Percentiles rank a stretch among this genome's conserved stretches.
phyloP scores from a whole-genome alignment of 2,888 invertebrate genomes.

The Buathra laborator region DNA sequence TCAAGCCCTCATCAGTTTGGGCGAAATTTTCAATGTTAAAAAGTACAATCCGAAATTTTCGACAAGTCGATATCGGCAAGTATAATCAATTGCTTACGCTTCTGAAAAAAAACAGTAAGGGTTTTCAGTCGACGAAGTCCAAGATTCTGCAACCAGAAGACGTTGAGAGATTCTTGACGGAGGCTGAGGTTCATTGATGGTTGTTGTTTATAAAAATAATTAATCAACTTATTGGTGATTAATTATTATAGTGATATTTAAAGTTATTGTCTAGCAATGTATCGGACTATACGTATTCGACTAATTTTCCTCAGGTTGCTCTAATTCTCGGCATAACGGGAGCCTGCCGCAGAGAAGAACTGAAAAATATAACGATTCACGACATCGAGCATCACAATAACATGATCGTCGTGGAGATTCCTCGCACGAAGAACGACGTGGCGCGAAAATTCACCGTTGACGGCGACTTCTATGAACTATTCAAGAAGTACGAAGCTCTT shows the following conservation, averaged over 20 bases:
- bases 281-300: no score
- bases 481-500: conserved; percentile 50
- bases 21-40: conserved; percentile 60
- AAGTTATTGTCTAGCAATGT: no score
- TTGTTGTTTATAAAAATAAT: conserved; percentile 19
- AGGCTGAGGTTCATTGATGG: no score
- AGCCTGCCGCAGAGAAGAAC: conserved; percentile 43
- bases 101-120: conserved; percentile 11
- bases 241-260: no score
- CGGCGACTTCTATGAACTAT: conserved; percentile 39
- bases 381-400: conserved; percentile 38
- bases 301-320: conserved; percentile 44
- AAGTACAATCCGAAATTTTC: conserved; percentile 32
- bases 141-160: conserved; percentile 19
- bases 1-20: conserved; percentile 60
- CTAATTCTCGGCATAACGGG: conserved; percentile 28
- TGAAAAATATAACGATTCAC: conserved; percentile 35
- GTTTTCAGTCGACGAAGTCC: conserved; percentile 36
- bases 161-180: conserved; percentile 27
- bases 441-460: conserved; percentile 39
- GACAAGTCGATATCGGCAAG: conserved; percentile 1
- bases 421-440: conserved; percentile 34
- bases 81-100: neutral
- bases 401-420: conserved; percentile 43
- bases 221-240: conserved; percentile 23